Conservation (phyloP, 2,797 vertebrate genomes). For the Halcyon smyrnensis region DNA sequence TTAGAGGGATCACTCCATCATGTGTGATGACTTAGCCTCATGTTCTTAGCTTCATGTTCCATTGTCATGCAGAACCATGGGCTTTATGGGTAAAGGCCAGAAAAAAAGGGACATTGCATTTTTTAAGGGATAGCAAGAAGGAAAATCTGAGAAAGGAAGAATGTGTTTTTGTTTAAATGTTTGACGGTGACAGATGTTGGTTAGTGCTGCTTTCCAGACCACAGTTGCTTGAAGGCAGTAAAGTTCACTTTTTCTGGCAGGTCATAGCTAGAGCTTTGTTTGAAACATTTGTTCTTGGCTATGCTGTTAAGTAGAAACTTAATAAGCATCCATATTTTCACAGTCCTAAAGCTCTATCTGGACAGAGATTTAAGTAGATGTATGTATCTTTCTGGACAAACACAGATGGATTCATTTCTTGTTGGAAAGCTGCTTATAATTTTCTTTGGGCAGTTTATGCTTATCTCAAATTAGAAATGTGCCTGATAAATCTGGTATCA, state of each 20-base stretch:
- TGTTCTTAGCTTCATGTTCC: not conserved
- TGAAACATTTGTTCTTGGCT: constrained; percentile 30
- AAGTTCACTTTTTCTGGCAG: constrained; percentile 52
- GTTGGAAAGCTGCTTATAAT: not conserved
- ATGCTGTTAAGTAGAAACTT: constrained; percentile 30
- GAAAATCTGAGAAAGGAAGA: constrained; percentile 22
- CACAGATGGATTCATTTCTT: not conserved
- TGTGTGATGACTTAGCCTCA: not conserved
- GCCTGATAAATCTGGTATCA: not conserved
- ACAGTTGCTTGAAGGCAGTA: constrained; percentile 16
- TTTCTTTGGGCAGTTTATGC: not conserved
- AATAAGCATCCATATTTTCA: constrained; percentile 39
- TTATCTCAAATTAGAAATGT: not conserved
- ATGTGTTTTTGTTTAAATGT: constrained; percentile 44
- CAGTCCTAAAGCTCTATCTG: not conserved
- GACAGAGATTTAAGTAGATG: not conserved
- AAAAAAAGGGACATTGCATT: not conserved
- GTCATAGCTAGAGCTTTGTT: constrained; percentile 9
- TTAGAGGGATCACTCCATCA: not conserved
- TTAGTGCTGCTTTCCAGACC: constrained; percentile 40
- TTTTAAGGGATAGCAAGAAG: not conserved
- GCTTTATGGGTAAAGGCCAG: not conserved
- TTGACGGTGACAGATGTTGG: not conserved
- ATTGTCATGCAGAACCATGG: not conserved
- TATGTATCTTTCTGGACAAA: not conserved